Base-by-base conservation (phyloP, 2,113 vertebrate genomes). In the Synchiropus splendidus region DNA sequence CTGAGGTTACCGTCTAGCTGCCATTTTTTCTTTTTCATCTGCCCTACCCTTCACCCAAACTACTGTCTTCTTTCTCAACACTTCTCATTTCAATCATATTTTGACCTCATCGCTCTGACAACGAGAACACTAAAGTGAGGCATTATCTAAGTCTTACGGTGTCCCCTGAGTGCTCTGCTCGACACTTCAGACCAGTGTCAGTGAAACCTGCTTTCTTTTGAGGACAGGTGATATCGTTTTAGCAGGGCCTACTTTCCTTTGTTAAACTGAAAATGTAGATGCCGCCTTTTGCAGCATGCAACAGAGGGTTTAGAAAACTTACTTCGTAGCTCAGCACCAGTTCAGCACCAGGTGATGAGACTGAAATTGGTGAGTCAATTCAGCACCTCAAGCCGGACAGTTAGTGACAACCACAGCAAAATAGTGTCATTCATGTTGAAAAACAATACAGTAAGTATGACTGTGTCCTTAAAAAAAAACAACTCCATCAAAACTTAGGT, bases 101-200 rank as follows among this genome's bases (percentile, higher is more conserved):
- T 39, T 30, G 12, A 16, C 6, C n/a, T 12, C 35, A 31, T 58
- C 43, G 47, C 39, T 46, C 31, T 61, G 58, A 67, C 65, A 74
- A 53, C 61, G 48, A 9, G 44, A 31, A 60, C 58, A 67, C 58
- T 35, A 42, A 66, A 46, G 50, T 42, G 59, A 41, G 41, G 58
- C 51, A 12, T 58, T 60, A 70, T 72, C 70, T 63, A 55, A 67
- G 58, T 57, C 48, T 3, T 27, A 1, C 40, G 65, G 57, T 64
- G 52, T 58, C 41, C 59, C 61, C 53, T 27, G 1, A 1, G 58
- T 45, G 61, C 45, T 36, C 18, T 52, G 54, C 57, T 41, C 57
- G 55, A 45, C 53, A 38, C 45, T 38, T 69, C 70, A 56, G 62
- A 73, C 63, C 68, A 68, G 66, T 62, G 77, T 64, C 51, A 17